phyloP scores from a whole-genome alignment of 1,140 invertebrate genomes.

The Agrypnia vestita region DNA sequence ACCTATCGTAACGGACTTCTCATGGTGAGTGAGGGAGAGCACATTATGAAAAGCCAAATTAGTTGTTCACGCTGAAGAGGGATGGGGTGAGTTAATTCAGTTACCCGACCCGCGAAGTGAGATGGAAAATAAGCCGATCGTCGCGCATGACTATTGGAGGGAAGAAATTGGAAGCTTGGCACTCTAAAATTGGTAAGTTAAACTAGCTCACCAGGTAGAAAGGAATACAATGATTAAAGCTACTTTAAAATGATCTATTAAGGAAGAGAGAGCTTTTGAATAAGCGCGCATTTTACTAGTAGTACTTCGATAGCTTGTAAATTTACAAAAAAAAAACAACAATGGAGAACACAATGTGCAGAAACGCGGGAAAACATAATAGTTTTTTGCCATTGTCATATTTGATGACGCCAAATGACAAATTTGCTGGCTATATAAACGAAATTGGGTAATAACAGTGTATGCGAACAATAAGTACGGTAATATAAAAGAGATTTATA shows the following conservation, averaged over 20 bases:
- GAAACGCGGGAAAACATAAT: conserved; percentile 37
- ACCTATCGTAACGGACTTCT: background rate
- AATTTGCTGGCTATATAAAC: background rate
- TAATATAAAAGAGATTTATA: too few relatives aligned
- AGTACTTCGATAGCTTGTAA: too few relatives aligned
- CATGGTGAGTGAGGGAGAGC: background rate
- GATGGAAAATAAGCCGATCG: conserved; percentile 32
- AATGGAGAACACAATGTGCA: conserved; percentile 15
- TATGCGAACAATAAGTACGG: too few relatives aligned
- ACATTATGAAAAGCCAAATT: conserved; percentile 4
- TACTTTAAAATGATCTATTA: too few relatives aligned
- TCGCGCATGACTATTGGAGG: background rate
- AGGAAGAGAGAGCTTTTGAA: too few relatives aligned
- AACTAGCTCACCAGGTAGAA: background rate
- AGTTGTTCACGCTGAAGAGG: background rate
- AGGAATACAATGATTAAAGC: background rate
- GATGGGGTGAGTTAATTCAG: conserved; percentile 1
- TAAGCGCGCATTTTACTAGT: too few relatives aligned
- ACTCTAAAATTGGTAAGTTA: background rate
- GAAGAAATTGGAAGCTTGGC: background rate
- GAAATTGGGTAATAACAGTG: too few relatives aligned
- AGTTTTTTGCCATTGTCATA: conserved; percentile 21
- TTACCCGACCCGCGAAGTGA: conserved; percentile 2
- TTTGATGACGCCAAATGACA: conserved; percentile 23
- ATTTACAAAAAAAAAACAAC: background rate